Conservation (phyloP, 2,113 vertebrate species). For the Coracopsis vasa region DNA sequence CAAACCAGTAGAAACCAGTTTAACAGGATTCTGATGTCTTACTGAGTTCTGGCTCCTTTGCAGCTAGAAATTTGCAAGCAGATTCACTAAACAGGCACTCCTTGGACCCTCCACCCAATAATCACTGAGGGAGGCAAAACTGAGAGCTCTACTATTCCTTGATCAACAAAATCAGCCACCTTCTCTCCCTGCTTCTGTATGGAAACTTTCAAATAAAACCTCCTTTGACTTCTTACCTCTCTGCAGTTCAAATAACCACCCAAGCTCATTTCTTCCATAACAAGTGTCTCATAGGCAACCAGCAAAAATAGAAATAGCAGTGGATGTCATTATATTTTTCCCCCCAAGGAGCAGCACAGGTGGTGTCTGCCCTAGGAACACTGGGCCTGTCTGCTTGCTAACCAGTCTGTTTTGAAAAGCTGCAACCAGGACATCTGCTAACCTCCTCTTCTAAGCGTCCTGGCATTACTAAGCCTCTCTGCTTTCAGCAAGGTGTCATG, state of each 20-base stretch:
- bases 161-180: neutral
- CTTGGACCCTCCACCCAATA: neutral
- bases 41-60: neutral
- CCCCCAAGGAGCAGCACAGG: neutral
- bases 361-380: neutral
- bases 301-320: constrained; percentile 18
- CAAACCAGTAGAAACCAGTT: neutral
- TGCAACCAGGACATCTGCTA: neutral
- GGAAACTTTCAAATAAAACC: neutral
- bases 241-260: neutral
- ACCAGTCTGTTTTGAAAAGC: neutral
- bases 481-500: neutral
- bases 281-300: neutral
- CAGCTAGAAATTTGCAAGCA: neutral
- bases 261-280: constrained; percentile 7
- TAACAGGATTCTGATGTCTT: neutral
- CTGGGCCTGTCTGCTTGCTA: neutral
- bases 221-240: neutral
- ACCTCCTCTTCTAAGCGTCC: neutral
- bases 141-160: neutral
- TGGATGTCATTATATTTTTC: neutral
- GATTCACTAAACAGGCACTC: neutral
- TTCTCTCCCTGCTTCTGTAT: neutral
- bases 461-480: neutral
- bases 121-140: neutral